Evolutionary conservation across 2,888 invertebrate species (phyloP).

Genomic region (Operophtera brumata): DNA sequence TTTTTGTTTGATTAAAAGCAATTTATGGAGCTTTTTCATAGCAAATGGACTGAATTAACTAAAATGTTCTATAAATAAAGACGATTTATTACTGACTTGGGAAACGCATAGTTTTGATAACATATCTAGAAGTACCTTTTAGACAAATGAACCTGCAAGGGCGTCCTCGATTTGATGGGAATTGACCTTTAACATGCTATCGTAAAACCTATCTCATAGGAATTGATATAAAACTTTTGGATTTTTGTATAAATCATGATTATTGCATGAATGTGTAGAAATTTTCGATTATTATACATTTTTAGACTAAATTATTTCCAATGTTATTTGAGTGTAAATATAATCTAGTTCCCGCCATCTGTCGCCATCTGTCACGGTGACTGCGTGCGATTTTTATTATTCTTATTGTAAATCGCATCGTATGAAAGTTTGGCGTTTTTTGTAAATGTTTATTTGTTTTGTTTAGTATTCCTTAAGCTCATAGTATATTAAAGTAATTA

Average conservation of each 20-base stretch:
- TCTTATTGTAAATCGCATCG: conserved; percentile 48
- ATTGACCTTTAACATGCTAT: conserved; percentile 18
- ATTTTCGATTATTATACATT: conserved; percentile 60
- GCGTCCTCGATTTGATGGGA: conserved; percentile 24
- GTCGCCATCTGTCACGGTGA: conserved; percentile 58
- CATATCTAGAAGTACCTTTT: conserved; percentile 36
- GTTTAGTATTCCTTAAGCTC: conserved; percentile 77
- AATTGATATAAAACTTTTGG: conserved; percentile 52
- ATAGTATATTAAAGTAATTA: conserved; percentile 71
- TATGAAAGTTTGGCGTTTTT: conserved; percentile 61
- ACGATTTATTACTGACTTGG: conserved; percentile 25
- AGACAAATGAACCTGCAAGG: conserved; percentile 14
- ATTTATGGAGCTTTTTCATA: not conserved
- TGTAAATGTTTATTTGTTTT: conserved; percentile 77
- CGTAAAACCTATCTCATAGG: conserved; percentile 38
- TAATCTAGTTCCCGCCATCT: conserved; percentile 58
- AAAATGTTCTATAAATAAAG: conserved; percentile 18
- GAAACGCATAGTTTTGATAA: conserved; percentile 25
- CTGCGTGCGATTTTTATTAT: conserved; percentile 38
- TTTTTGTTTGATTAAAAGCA: conserved; percentile 2
- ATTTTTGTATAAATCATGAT: conserved; percentile 42
- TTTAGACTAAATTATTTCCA: conserved; percentile 40
- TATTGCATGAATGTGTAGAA: conserved; percentile 40
- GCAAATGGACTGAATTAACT: conserved; percentile 32
- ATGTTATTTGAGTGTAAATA: conserved; percentile 65